Percentiles rank a stretch among this genome's conserved stretches.
These are phyloP conservation scores for Nomada fabriciana DNA, from an alignment of 2,888 invertebrate species.

Conservation along the genomic window DNA sequence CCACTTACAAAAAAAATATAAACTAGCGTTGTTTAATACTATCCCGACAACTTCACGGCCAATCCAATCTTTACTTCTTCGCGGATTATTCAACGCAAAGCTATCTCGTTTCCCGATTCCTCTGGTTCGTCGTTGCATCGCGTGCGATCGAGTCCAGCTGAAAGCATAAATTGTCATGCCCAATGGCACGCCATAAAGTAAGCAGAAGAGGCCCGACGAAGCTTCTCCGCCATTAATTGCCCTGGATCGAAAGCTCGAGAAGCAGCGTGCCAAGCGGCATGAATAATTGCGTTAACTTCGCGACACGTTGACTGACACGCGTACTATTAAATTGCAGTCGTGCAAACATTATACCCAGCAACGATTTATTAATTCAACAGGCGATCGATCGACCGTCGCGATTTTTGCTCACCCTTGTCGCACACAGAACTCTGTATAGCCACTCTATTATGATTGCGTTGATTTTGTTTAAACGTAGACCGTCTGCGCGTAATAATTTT, in stretches of 20 bases:
- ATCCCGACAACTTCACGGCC: too few relatives aligned
- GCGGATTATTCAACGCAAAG: too few relatives aligned
- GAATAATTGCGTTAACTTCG: conserved; percentile 28
- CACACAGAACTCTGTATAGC: too few relatives aligned
- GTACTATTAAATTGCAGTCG: conserved; percentile 16
- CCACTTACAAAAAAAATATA: too few relatives aligned
- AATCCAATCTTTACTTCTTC: too few relatives aligned
- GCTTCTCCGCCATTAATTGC: conserved; percentile 10
- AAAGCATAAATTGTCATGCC: conserved; percentile 4
- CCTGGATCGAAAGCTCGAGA: not conserved
- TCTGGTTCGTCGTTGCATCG: not conserved
- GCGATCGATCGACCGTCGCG: not conserved
- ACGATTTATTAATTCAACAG: conserved; percentile 19
- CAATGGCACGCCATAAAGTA: conserved; percentile 3
- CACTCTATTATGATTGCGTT: too few relatives aligned
- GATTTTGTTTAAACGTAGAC: too few relatives aligned
- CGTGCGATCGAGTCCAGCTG: not conserved
- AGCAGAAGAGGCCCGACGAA: not conserved
- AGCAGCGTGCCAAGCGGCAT: not conserved
- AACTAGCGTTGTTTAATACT: too few relatives aligned
- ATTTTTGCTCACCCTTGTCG: too few relatives aligned
- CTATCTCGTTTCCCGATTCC: not conserved
- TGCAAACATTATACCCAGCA: conserved; percentile 13
- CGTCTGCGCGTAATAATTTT: too few relatives aligned
- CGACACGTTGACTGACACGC: conserved; percentile 17